Percentiles rank a stretch among this genome's conserved stretches.
Conservation (phyloP, 2,888 invertebrate species). For the Agonum fuliginosum region DNA sequence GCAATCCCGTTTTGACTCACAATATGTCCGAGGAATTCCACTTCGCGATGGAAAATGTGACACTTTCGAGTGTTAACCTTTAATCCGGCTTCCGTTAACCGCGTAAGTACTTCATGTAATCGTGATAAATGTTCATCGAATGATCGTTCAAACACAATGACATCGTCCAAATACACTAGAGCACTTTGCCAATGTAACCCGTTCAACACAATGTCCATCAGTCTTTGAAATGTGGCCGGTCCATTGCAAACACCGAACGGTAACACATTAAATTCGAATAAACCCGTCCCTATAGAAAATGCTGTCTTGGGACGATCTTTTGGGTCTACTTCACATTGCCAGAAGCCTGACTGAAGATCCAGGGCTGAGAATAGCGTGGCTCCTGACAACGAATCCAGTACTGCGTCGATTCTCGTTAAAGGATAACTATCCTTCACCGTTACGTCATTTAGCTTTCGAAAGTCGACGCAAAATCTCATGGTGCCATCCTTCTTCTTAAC, state of each 20-base stretch:
- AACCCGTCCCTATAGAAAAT: background rate
- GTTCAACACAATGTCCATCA: too few species aligned
- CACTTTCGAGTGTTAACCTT: conserved; percentile 45
- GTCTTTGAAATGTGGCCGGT: background rate
- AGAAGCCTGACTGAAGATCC: background rate
- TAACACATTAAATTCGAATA: conserved; percentile 13
- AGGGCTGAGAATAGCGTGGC: background rate
- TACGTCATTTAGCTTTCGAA: too few species aligned
- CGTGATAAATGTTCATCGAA: background rate
- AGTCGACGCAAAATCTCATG: conserved; percentile 16
- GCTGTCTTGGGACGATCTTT: background rate
- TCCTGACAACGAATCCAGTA: background rate
- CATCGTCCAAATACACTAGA: conserved; percentile 4
- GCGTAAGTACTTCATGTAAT: background rate
- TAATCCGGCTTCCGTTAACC: background rate
- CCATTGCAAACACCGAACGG: conserved; percentile 22
- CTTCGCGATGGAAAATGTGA: conserved; percentile 57
- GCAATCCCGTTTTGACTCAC: conserved; percentile 62
- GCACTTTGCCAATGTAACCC: background rate
- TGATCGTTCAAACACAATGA: background rate
- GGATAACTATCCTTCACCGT: too few species aligned
- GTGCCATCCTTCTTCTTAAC: conserved; percentile 8
- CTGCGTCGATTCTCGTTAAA: too few species aligned
- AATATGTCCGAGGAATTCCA: conserved; percentile 64
- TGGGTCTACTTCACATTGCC: background rate